Evolutionary conservation across 2,888 invertebrate species (phyloP), one percentile per base, ranked within the genome.

Genomic region (Sarcophaga variegata): DNA sequence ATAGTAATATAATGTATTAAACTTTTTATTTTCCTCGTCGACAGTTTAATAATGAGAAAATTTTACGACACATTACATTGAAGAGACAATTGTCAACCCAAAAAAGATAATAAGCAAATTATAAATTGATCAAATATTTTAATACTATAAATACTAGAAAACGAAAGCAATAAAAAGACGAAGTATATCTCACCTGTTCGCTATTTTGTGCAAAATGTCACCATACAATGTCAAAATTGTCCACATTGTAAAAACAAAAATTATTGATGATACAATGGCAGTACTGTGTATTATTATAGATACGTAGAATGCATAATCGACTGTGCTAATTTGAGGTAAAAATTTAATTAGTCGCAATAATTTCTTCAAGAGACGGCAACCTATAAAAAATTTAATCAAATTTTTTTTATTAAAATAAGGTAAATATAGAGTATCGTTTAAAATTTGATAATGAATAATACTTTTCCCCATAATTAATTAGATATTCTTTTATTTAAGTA

Each of bases 291-390:
- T 90, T 4, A 92, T 89, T 11, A 91, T 83, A 0, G 90, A 89
- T 12, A 91, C 85, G 63, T 89, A 89, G 11, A 92, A 89, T 74
- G 91, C 89, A 22, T 90, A 90, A 85, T 91, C 91, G 4, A 89
- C 17, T 17, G 82, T 70, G 22, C 90, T 90, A 4, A 90, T 88
- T 27, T 70, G 20, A 0, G 91, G 91, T 47, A 91, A 4, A 6
- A 89, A 10, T n/a, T 89, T 86, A 5, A 88, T 0, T 14, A 85
- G 90, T 1, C 89, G 20, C 69, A 92, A 87, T 0, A 92, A 12
- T 76, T 91, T 92, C 75, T 89, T 90, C 0, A 92, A 82, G 64
- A 92, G 69, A 17, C 92, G 91, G 75, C 92, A 92, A 22, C 89
- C 91, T 91, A 59, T 22, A 79, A 66, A 75, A 75, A 47, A 37